These are phyloP conservation scores for Intellagama lesueurii DNA, from an alignment of 2,797 vertebrate species.

Conservation along the genomic window DNA sequence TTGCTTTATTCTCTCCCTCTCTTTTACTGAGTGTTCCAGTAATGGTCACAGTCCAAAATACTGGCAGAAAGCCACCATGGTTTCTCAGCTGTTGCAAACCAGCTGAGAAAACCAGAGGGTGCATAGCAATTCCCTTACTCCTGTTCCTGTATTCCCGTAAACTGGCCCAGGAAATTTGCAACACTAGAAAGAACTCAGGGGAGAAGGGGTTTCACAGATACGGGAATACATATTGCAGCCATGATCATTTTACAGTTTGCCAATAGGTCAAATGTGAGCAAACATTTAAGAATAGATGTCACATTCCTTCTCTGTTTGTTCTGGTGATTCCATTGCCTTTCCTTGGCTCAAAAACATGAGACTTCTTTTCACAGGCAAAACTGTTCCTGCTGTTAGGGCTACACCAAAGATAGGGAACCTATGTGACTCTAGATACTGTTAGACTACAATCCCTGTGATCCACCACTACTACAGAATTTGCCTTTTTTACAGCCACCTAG, in stretches of 20 bases:
- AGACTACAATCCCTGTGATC: too few species aligned
- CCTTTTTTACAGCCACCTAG: too few species aligned
- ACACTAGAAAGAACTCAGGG: neutral
- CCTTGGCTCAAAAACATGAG: neutral
- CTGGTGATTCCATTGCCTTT: neutral
- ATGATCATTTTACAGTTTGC: neutral
- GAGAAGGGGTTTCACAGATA: neutral
- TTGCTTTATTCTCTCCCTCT: too few species aligned
- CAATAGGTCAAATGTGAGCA: neutral
- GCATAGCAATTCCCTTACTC: neutral
- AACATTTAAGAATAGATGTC: neutral
- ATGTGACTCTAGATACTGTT: too few species aligned
- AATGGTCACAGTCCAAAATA: neutral
- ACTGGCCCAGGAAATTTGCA: neutral
- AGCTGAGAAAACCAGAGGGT: neutral
- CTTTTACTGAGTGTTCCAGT: neutral
- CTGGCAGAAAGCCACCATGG: neutral
- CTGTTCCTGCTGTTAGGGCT: neutral
- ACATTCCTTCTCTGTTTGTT: neutral
- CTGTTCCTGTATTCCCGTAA: neutral
- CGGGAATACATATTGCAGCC: neutral
- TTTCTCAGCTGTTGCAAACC: neutral
- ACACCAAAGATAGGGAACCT: too few species aligned
- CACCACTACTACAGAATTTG: too few species aligned
- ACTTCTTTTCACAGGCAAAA: neutral